Evolutionary conservation across 2,797 vertebrate species (phyloP), one percentile per base, ranked within the genome.

Genomic region (Poecilia picta): DNA sequence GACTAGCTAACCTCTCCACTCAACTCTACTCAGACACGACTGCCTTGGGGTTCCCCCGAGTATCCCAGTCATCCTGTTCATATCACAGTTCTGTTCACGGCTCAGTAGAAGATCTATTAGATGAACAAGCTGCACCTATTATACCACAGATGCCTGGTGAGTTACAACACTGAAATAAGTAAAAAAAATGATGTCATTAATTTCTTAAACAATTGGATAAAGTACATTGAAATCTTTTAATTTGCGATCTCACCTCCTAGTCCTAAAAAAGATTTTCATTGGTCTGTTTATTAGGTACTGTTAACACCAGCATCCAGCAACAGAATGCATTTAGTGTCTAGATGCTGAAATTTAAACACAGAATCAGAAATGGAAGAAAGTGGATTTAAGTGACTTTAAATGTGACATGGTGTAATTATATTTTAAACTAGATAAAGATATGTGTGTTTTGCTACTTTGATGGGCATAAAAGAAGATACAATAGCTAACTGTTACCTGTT

Each of bases 11-110:
- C 81, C 95, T 99, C 85, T 98, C 97, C 0, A 96, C 97, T 74
- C 97, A 97, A 15, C 96, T 99, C 20, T 99, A 99, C 90, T 97
- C 97, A 0, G 98, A 99, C 76, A 94, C 98, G 81, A 94, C 96
- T 81, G 93, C 96, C 93, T 94, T 97, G 79, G 96, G 97, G 45
- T 96, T 97, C 92, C 95, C 97, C 45, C 94, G 97, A 89, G 94
- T 96, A 53, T 93, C 94, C 70, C 97, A 97, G 83, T 94, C 96
- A 66, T 95, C 97, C 39, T 98, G 97, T 33, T 97, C 89, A 18
- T 93, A 81, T 57, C 91, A 92, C 64, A 91, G 91, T 73, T 90
- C 93, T 0, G 15, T 84, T 16, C 94, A 94, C 15, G 92, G 93
- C 47, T 95, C 94, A 11, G 68, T 98, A 20, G 98, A 98, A 87